Conservation (phyloP, 2,113 vertebrate species). For the Geothlypis trichas region DNA sequence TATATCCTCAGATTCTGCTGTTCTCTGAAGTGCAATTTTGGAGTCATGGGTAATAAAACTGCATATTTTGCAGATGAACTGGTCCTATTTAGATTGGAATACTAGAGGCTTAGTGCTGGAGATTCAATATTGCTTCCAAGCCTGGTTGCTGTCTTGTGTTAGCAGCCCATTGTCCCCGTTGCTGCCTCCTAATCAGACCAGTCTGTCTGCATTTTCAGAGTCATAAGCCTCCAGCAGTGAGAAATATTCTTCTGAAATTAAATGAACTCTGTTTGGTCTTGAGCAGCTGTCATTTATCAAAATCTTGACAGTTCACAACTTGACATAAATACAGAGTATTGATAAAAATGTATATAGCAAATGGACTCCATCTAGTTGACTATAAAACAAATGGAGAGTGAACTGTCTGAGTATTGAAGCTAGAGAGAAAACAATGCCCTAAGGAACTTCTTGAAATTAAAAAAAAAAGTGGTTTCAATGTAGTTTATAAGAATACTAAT, state of each 20-base stretch:
- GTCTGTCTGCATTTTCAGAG: constrained; percentile 21
- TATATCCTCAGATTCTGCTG: background rate
- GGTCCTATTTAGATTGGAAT: background rate
- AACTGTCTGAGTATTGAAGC: background rate
- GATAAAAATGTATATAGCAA: constrained; percentile 21
- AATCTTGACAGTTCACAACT: constrained; percentile 3
- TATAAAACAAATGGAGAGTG: constrained; percentile 33
- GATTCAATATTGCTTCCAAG: background rate
- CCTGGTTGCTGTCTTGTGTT: constrained; percentile 6
- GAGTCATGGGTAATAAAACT: background rate
- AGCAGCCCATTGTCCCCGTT: background rate
- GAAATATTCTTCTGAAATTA: constrained; percentile 39
- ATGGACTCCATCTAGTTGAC: constrained; percentile 15
- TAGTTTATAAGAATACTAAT: constrained; percentile 11
- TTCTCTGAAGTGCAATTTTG: background rate
- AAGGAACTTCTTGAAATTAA: background rate
- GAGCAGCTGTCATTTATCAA: constrained; percentile 43
- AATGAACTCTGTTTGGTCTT: constrained; percentile 5
- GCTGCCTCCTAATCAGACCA: constrained; percentile 44
- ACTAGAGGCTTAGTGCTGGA: background rate
- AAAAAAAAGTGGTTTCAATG: background rate
- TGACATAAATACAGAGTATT: constrained; percentile 30
- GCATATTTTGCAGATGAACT: background rate
- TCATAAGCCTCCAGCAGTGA: constrained; percentile 44
- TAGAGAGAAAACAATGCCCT: background rate